phyloP scores from a whole-genome alignment of 2,113 vertebrate species.

The Laticauda laticaudata region DNA sequence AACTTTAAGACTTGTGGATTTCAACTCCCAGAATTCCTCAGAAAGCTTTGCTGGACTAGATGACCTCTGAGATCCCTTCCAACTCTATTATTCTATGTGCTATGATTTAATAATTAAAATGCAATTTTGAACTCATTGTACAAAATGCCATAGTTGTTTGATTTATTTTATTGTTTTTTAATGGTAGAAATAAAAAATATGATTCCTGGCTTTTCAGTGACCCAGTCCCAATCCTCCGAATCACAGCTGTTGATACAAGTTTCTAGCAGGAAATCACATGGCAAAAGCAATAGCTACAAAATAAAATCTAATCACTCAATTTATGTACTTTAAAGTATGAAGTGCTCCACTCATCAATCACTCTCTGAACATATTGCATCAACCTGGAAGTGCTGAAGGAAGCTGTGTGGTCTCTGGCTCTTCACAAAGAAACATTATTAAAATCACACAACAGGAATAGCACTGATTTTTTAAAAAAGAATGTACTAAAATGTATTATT shows the following conservation, averaged over 20 bases:
- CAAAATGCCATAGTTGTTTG: background rate
- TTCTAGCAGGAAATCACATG: fast-evolving
- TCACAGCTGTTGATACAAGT: background rate
- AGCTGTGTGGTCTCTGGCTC: background rate
- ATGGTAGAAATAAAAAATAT: background rate
- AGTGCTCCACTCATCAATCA: background rate
- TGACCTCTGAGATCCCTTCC: background rate
- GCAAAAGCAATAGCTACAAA: background rate
- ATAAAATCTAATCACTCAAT: background rate
- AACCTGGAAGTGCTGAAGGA: background rate
- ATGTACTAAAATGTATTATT: background rate
- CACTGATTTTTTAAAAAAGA: background rate
- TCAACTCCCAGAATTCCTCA: too few species aligned
- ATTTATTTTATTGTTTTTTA: background rate
- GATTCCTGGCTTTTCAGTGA: background rate
- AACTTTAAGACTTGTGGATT: too few species aligned
- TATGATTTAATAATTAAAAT: background rate
- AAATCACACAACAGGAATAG: background rate
- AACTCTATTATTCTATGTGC: background rate
- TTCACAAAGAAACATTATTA: background rate
- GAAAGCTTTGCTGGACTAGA: background rate
- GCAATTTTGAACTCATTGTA: too few species aligned
- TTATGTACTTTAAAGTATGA: background rate
- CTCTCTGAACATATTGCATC: background rate
- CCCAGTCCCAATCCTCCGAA: fast-evolving